Percentiles rank a stretch among this genome's conserved stretches.
Conservation (phyloP, 30 jellyfish, hydroid and myxozoan species). For the Aurelia coerulea region DNA sequence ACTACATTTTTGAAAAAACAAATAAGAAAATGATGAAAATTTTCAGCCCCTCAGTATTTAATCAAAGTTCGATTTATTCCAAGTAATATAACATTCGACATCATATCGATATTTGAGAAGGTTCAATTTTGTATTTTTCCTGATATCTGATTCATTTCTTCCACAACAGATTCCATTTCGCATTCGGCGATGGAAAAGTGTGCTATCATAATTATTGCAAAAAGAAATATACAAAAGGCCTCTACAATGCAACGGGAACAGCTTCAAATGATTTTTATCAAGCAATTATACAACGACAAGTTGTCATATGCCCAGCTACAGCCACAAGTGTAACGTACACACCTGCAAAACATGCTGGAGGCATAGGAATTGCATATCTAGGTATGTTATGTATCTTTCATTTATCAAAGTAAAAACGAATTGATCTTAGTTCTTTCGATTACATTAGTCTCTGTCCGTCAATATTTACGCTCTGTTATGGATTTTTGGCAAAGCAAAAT, state of each 20-base stretch:
- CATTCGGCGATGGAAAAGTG: conserved; percentile 41
- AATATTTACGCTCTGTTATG: too few relatives aligned
- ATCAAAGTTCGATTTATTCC: too few relatives aligned
- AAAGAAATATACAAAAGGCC: conserved; percentile 20
- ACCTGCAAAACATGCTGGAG: conserved; percentile 10
- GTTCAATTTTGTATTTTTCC: too few relatives aligned
- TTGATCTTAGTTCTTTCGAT: too few relatives aligned
- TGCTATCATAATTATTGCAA: conserved; percentile 35
- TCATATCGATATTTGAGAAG: too few relatives aligned
- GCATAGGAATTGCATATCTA: conserved; percentile 16
- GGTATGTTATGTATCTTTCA: conserved; percentile 12
- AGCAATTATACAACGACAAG: conserved; percentile 16
- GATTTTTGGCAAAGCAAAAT: too few relatives aligned
- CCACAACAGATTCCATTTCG: conserved; percentile 15
- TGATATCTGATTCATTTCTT: not conserved
- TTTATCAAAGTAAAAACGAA: not conserved
- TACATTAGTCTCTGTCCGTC: too few relatives aligned
- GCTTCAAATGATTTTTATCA: conserved; percentile 45
- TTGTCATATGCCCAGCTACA: conserved; percentile 18
- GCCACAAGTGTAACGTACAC: conserved; percentile 15
- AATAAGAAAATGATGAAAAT: too few relatives aligned
- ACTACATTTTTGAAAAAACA: too few relatives aligned
- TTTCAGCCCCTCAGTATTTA: too few relatives aligned
- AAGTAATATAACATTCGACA: too few relatives aligned
- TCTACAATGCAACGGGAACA: conserved; percentile 24